Percentiles rank a stretch among this genome's conserved stretches.
Conservation (phyloP, 2,888 invertebrate species). For the Helobdella robusta region DNA sequence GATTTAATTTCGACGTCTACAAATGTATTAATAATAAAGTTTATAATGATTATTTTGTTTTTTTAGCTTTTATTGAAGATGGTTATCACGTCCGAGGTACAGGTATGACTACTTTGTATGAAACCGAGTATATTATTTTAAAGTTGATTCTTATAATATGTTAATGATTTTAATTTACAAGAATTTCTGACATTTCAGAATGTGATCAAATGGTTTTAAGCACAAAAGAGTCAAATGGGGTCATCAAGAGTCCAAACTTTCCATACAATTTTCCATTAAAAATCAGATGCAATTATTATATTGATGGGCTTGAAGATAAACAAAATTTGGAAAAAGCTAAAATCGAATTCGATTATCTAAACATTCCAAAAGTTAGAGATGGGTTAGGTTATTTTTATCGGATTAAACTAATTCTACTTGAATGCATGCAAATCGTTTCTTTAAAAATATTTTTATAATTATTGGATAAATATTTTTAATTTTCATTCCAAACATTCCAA, state of each 20-base stretch:
- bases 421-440: too few species aligned
- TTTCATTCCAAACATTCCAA: too few species aligned
- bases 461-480: too few species aligned
- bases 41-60: conserved; percentile 34
- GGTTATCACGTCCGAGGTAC: conserved; percentile 90
- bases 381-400: too few species aligned
- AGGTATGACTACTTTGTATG: conserved; percentile 38
- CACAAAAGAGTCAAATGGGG: conserved; percentile 80
- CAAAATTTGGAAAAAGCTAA: conserved; percentile 86
- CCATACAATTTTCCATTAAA: conserved; percentile 89
- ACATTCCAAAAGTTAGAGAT: conserved; percentile 31
- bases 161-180: too few species aligned
- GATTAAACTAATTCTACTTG: too few species aligned
- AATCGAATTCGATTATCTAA: conserved; percentile 31
- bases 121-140: too few species aligned
- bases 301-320: conserved; percentile 81
- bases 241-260: conserved; percentile 89
- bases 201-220: conserved; percentile 96
- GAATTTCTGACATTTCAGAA: conserved; percentile 60
- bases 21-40: not conserved
- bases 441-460: too few species aligned
- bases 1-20: too few species aligned
- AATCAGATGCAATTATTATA: conserved; percentile 92
- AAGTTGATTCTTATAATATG: too few species aligned
- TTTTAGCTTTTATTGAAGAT: conserved; percentile 78